Base-by-base conservation (phyloP, 1,140 invertebrate genomes). In the Linepithema humile region DNA sequence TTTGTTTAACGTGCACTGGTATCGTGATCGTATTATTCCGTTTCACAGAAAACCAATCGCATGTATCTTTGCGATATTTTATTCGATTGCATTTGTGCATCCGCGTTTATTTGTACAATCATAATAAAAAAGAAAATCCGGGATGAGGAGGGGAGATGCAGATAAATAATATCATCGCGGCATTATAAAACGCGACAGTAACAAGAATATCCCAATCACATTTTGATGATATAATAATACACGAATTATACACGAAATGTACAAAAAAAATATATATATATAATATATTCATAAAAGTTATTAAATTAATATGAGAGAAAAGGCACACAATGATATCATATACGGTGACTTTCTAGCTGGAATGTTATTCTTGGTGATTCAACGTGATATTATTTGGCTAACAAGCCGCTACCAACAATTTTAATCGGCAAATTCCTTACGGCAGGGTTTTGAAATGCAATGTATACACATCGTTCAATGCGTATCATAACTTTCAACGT, bases 1-100 rank as follows among this genome's bases (percentile, higher is more conserved):
- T 65, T 82, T 70, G 48, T 50, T 84, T 59, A 50, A 62, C 43
- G 40, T 53, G 59, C 65, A 80, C 64, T 48, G 50, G 38, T 70
- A 80, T 70, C 64, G 75, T 69, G 75, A 80, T 80, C 75, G 75
- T 80, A 80, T 80, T 80, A 80, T 80, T 80, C 64, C 75, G 48
- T 70, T 70, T 55, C 64, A 70, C 64, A 80, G 75, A 80, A 80
- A 80, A 80, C 75, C 75, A 80, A 80, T 80, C 75, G 75, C 38
- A 80, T 69, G 75, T 80, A 80, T 80, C 75, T 80, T 80, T 69
- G 64, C 64, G 48, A 80, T 80, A 70, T 80, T 80, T 69, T 80
- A 55, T 80, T 80, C 38, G 75, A 80, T 55, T 38, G 75, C 64
- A 32, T 80, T 55, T 69, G n/a, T 29, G 38, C 50, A 26, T 26